Percentiles rank a stretch among this genome's conserved stretches.
These are phyloP conservation scores for Pogonophryne albipinna DNA, from an alignment of 2,797 vertebrate genomes.

Conservation along the genomic window DNA sequence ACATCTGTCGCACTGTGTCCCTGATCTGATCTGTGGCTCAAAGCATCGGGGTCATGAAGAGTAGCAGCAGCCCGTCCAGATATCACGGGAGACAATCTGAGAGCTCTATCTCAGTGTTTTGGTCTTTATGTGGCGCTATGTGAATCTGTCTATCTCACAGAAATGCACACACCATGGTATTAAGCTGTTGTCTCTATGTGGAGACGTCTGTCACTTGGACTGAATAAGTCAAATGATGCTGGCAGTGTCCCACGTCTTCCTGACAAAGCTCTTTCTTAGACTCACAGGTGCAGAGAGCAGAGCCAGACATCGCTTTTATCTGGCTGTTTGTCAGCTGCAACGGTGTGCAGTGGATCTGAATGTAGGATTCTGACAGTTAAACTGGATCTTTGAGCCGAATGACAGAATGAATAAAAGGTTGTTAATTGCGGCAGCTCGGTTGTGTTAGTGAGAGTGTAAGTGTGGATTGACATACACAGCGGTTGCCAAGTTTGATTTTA, in stretches of 20 bases:
- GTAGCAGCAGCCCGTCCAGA: conserved; percentile 70
- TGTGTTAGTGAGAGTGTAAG: conserved; percentile 42
- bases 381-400: conserved; percentile 68
- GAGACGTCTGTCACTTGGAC: conserved; percentile 61
- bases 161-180: conserved; percentile 52
- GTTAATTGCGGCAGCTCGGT: conserved; percentile 61
- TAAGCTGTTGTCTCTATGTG: conserved; percentile 68
- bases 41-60: conserved; percentile 75
- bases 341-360: conserved; percentile 54
- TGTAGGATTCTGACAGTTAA: conserved; percentile 68
- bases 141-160: conserved; percentile 48
- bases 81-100: conserved; percentile 49
- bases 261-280: conserved; percentile 53
- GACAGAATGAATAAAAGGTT: conserved; percentile 59
- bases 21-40: conserved; percentile 79
- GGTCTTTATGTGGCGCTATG: background rate
- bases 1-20: conserved; percentile 82
- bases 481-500: conserved; percentile 66
- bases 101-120: conserved; percentile 41
- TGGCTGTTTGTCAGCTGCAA: conserved; percentile 55
- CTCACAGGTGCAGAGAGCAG: conserved; percentile 60
- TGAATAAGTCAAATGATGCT: conserved; percentile 45
- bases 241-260: conserved; percentile 51
- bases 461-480: conserved; percentile 42
- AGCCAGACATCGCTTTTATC: conserved; percentile 47